A percentile compares a stretch with the other conserved stretches of the same genome.
Evolutionary conservation across 1,140 invertebrate species (phyloP).

Genomic region (Anthonomus grandis): DNA sequence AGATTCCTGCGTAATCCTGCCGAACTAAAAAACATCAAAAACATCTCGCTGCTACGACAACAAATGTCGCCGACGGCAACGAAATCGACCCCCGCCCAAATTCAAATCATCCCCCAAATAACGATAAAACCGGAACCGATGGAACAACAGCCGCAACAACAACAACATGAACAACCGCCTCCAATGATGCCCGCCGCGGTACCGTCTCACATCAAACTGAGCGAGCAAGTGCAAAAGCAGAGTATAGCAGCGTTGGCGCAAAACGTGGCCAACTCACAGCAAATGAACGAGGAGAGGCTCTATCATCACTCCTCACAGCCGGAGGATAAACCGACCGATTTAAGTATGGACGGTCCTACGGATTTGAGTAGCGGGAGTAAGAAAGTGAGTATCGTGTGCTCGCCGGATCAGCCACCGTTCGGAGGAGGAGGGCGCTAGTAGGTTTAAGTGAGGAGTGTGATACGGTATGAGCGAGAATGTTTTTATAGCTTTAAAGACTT

Average conservation of each 20-base stretch:
- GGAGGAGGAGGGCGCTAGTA: no score
- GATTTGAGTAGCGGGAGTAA: conserved; percentile 42
- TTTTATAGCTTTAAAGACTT: not conserved
- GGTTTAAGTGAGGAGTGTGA: conserved; percentile 33
- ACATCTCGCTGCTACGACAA: conserved; percentile 83
- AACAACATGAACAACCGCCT: conserved; percentile 2
- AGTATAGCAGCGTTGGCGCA: conserved; percentile 8
- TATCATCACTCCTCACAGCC: conserved; percentile 36
- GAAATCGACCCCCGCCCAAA: conserved; percentile 28
- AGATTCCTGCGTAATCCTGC: conserved; percentile 86
- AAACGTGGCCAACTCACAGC: not conserved
- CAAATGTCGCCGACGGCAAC: conserved; percentile 68
- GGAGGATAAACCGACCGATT: conserved; percentile 54
- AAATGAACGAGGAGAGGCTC: conserved; percentile 15
- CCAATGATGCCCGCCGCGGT: conserved; percentile 8
- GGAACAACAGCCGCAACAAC: conserved; percentile 22
- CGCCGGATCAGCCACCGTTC: conserved; percentile 42
- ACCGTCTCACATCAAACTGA: conserved; percentile 16
- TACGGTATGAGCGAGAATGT: not conserved
- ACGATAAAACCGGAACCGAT: conserved; percentile 44
- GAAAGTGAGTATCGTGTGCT: conserved; percentile 45
- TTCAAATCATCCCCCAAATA: conserved; percentile 27
- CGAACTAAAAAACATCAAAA: conserved; percentile 89
- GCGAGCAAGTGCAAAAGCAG: conserved; percentile 17
- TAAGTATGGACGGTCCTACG: conserved; percentile 50